Evolutionary conservation across 2,113 vertebrate species (phyloP).

Genomic region (Chrysochloris asiatica): DNA sequence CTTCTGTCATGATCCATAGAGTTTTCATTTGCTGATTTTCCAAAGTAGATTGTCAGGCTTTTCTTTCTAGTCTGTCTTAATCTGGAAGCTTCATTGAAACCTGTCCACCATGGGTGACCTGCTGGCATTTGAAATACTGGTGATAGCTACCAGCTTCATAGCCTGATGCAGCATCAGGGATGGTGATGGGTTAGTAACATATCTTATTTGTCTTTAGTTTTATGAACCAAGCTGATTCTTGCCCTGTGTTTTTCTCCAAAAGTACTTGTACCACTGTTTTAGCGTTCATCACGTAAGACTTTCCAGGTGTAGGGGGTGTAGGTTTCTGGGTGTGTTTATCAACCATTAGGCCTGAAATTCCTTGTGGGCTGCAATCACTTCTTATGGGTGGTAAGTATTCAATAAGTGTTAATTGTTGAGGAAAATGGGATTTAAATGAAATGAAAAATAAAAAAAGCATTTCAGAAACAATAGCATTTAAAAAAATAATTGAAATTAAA

Average conservation of each 20-base stretch:
- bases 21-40: too few relatives aligned
- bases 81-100: neutral
- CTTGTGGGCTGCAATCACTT: neutral
- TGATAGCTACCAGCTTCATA: neutral
- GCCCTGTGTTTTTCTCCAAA: neutral
- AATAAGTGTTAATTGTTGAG: too few relatives aligned
- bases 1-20: too few relatives aligned
- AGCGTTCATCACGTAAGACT: neutral
- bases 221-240: neutral
- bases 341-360: neutral
- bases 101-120: neutral
- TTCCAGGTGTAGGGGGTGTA: neutral
- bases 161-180: neutral
- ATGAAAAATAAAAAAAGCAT: neutral
- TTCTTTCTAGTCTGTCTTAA: neutral
- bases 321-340: neutral
- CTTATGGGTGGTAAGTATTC: neutral
- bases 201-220: neutral
- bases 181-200: neutral
- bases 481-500: constrained; percentile 28
- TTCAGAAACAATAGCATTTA: neutral
- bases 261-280: too few relatives aligned
- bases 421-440: constrained; percentile 25
- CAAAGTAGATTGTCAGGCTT: neutral
- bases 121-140: neutral